These are phyloP conservation scores for Lepus europaeus DNA, from an alignment of 2,113 vertebrate genomes.

Conservation along the genomic window DNA sequence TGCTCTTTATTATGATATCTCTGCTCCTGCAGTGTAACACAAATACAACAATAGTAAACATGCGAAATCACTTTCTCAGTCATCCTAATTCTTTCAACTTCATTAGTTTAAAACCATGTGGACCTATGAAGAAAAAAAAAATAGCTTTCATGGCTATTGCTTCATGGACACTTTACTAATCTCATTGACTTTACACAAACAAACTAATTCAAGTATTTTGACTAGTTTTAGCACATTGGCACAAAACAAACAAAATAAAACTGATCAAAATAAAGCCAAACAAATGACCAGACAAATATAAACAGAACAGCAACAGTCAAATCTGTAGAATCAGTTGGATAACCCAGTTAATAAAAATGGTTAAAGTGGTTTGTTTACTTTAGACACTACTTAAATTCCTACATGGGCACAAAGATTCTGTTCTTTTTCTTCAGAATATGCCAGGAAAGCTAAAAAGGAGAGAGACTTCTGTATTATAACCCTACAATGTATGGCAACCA, in stretches of 20 bases:
- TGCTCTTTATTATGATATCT: constrained; percentile 64
- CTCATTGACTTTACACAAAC: constrained; percentile 54
- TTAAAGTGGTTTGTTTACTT: not conserved
- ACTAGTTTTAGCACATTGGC: constrained; percentile 60
- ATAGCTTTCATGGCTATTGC: constrained; percentile 39
- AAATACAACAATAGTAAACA: constrained; percentile 63
- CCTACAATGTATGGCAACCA: not conserved
- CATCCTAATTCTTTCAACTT: constrained; percentile 62
- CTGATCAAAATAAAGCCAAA: constrained; percentile 7
- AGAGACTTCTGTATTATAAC: not conserved
- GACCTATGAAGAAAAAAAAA: not conserved
- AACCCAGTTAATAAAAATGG: not conserved
- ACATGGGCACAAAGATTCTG: constrained; percentile 24
- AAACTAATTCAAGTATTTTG: constrained; percentile 72
- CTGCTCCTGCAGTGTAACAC: constrained; percentile 72
- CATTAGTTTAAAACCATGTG: constrained; percentile 47
- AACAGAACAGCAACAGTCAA: constrained; percentile 23
- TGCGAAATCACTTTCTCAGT: constrained; percentile 63
- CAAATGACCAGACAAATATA: not conserved
- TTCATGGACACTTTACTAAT: constrained; percentile 57
- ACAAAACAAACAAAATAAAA: constrained; percentile 32
- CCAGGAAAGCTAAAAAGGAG: not conserved
- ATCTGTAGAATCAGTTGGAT: not conserved
- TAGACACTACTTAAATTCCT: not conserved
- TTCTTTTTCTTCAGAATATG: constrained; percentile 23